Conservation (phyloP, 2,113 vertebrate species). For the Zosterops pallidus region DNA sequence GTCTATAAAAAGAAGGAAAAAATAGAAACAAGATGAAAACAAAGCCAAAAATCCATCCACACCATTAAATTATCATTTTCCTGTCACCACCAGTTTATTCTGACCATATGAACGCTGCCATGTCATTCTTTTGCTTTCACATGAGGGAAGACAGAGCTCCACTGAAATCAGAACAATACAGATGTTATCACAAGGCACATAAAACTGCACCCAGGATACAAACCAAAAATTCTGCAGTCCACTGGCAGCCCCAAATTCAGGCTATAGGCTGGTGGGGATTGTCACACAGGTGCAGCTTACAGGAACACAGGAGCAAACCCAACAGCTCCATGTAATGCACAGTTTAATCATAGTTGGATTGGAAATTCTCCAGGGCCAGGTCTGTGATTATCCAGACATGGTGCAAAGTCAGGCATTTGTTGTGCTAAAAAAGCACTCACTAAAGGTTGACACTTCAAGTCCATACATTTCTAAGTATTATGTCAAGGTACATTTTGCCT, state of each 20-base stretch:
- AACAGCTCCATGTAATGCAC: neutral
- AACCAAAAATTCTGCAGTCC: neutral
- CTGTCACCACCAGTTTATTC: neutral
- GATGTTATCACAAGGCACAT: neutral
- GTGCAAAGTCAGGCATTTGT: neutral
- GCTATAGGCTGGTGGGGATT: neutral
- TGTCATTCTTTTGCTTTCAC: neutral
- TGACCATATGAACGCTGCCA: neutral
- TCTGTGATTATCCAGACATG: neutral
- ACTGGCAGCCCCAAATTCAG: neutral
- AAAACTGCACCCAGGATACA: neutral
- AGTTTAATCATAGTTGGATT: neutral
- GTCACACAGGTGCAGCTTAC: neutral
- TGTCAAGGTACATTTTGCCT: neutral
- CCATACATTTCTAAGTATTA: neutral
- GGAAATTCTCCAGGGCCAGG: neutral
- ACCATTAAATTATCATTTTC: neutral
- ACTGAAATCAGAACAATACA: neutral
- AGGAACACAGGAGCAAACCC: neutral
- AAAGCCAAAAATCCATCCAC: conserved; percentile 20
- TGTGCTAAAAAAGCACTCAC: neutral
- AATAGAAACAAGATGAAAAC: neutral
- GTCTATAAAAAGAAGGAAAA: neutral
- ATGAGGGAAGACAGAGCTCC: neutral
- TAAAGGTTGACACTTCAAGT: neutral